These are phyloP conservation scores for Ericerus pela DNA, from an alignment of 1,140 invertebrate species.

Conservation along the genomic window DNA sequence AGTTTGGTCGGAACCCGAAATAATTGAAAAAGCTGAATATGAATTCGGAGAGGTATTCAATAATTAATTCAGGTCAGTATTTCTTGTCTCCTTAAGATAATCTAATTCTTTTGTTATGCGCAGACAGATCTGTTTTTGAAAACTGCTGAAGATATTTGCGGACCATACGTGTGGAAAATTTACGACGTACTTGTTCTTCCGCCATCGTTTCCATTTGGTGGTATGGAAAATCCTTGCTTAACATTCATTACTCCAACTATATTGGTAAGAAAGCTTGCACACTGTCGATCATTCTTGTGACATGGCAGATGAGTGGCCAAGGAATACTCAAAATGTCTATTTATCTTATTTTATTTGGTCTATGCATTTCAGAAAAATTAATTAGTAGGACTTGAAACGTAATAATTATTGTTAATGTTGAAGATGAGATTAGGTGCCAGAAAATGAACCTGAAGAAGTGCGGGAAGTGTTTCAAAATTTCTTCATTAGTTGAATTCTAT, in stretches of 20 bases:
- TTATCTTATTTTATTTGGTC: background rate
- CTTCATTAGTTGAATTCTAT: slow-evolving; percentile 7
- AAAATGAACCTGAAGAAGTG: too few relatives aligned
- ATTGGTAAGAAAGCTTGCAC: slow-evolving; percentile 37
- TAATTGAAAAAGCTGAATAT: slow-evolving; percentile 66
- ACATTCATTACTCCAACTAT: slow-evolving; percentile 88
- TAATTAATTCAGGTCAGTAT: background rate
- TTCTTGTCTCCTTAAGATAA: background rate
- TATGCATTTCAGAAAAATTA: too few relatives aligned
- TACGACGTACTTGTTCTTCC: slow-evolving; percentile 86
- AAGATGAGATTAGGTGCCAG: too few relatives aligned
- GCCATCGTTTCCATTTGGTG: slow-evolving; percentile 86
- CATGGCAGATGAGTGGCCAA: too few relatives aligned
- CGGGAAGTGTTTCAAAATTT: background rate
- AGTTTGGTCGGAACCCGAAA: slow-evolving; percentile 79
- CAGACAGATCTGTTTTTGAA: slow-evolving; percentile 67
- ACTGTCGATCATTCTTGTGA: background rate
- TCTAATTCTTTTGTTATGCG: background rate
- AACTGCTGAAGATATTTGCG: slow-evolving; percentile 65
- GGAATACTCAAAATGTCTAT: background rate
- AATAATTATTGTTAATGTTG: too few relatives aligned
- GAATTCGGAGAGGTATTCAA: slow-evolving; percentile 60
- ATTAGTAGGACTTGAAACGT: too few relatives aligned
- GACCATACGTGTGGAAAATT: slow-evolving; percentile 66
- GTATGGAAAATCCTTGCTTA: slow-evolving; percentile 94